A percentile compares a stretch with the other conserved stretches of the same genome.
Evolutionary conservation across 2,113 vertebrate species (phyloP).

Genomic region (Ranitomeya variabilis): DNA sequence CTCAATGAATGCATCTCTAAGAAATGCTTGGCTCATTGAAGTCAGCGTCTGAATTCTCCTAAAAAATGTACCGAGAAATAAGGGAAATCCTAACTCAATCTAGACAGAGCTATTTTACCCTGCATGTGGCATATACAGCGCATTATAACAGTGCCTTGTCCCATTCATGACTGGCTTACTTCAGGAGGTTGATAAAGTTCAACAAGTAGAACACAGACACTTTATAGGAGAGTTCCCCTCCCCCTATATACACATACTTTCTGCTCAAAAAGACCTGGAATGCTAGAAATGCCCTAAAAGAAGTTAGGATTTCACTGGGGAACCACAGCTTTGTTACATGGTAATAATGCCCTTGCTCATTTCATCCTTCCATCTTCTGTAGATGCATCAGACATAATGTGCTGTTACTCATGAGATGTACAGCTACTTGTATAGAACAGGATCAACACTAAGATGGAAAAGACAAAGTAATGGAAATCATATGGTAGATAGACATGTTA

Average conservation of each 20-base stretch:
- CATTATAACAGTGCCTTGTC: background rate
- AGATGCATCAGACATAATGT: background rate
- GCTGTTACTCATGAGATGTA: background rate
- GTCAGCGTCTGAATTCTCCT: background rate
- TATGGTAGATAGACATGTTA: too few relatives aligned
- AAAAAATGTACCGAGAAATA: background rate
- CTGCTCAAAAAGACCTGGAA: background rate
- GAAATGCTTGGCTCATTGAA: background rate
- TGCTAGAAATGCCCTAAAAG: background rate
- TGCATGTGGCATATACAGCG: background rate
- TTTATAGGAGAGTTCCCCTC: background rate
- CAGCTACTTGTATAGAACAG: too few relatives aligned
- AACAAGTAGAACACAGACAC: conserved; percentile 24
- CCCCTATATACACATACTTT: background rate
- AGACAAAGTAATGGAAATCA: too few relatives aligned
- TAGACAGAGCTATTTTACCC: background rate
- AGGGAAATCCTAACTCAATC: background rate
- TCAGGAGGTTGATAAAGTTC: conserved; percentile 8
- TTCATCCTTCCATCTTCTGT: background rate
- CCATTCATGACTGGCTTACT: background rate
- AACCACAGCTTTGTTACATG: background rate
- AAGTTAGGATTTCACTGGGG: background rate
- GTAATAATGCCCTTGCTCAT: too few relatives aligned
- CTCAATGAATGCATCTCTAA: conserved; percentile 27
- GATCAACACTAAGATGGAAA: too few relatives aligned